Conservation (phyloP, 2,113 vertebrate genomes). For the Coptodon bakossiorum region DNA sequence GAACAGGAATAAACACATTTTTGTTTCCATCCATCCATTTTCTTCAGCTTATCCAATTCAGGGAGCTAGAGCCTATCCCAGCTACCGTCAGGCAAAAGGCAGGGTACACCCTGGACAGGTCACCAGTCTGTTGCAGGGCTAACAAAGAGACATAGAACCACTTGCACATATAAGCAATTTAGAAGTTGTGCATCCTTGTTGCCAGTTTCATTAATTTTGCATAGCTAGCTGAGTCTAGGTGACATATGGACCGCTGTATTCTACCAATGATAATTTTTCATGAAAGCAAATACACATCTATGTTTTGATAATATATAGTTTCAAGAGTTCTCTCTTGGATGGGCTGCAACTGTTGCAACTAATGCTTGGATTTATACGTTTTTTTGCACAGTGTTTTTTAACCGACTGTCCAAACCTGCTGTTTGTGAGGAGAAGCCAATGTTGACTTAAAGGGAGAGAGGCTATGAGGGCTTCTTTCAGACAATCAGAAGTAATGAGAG, state of each 20-base stretch:
- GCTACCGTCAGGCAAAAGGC: neutral
- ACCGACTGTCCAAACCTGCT: neutral
- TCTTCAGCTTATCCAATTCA: neutral
- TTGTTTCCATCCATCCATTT: neutral
- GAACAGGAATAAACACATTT: neutral
- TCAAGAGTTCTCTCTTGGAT: neutral
- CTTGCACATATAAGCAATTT: neutral
- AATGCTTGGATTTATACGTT: neutral
- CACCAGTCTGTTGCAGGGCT: neutral
- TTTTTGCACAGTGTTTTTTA: neutral
- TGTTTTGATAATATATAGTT: neutral
- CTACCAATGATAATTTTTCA: neutral
- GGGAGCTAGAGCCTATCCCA: neutral
- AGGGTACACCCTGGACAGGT: neutral
- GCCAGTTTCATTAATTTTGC: neutral
- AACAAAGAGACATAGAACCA: neutral
- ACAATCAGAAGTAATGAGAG: neutral
- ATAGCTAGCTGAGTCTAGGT: fast-evolving
- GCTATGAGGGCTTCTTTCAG: neutral
- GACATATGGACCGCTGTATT: neutral
- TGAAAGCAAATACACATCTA: neutral
- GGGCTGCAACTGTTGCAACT: no score
- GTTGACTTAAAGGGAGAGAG: neutral
- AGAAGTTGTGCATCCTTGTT: neutral
- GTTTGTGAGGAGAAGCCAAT: neutral